Evolutionary conservation across 2,888 invertebrate genomes (phyloP).

Genomic region (Sussaba pulchella): DNA sequence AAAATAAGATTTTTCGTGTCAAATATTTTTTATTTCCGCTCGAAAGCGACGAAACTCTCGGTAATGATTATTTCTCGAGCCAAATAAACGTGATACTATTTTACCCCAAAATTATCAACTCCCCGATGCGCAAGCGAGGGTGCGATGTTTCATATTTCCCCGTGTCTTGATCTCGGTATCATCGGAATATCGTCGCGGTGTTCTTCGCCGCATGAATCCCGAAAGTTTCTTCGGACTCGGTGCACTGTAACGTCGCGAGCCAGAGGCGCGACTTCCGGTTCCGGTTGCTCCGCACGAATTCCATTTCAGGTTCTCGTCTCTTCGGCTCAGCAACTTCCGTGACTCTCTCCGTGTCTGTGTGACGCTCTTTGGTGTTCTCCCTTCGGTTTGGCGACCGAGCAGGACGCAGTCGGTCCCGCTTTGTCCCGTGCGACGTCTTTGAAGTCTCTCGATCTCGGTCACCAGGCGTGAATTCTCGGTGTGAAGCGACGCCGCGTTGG

Average conservation of each 20-base stretch:
- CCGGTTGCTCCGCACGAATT: conserved; percentile 61
- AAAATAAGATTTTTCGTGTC: too few relatives aligned
- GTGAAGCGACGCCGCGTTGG: conserved; percentile 9
- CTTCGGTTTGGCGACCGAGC: conserved; percentile 15
- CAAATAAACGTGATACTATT: too few relatives aligned
- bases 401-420: conserved; percentile 42
- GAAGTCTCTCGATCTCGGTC: conserved; percentile 41
- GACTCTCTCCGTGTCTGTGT: conserved; percentile 55
- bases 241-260: conserved; percentile 50
- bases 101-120: too few relatives aligned
- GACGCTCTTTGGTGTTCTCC: too few relatives aligned
- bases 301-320: conserved; percentile 42
- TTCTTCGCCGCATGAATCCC: conserved; percentile 26
- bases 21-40: too few relatives aligned
- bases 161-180: conserved; percentile 18
- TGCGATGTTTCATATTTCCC: conserved; percentile 35
- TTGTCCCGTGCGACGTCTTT: conserved; percentile 53
- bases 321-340: conserved; percentile 63
- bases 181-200: conserved; percentile 43
- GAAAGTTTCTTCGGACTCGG: conserved; percentile 46
- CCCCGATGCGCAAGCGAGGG: conserved; percentile 29
- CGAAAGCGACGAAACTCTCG: too few relatives aligned
- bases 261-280: conserved; percentile 64
- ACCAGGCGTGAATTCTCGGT: conserved; percentile 37
- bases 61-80: too few relatives aligned